A percentile compares a stretch with the other conserved stretches of the same genome.
Evolutionary conservation across 2,797 vertebrate genomes (phyloP).

Genomic region (Macrochelys suwanniensis): DNA sequence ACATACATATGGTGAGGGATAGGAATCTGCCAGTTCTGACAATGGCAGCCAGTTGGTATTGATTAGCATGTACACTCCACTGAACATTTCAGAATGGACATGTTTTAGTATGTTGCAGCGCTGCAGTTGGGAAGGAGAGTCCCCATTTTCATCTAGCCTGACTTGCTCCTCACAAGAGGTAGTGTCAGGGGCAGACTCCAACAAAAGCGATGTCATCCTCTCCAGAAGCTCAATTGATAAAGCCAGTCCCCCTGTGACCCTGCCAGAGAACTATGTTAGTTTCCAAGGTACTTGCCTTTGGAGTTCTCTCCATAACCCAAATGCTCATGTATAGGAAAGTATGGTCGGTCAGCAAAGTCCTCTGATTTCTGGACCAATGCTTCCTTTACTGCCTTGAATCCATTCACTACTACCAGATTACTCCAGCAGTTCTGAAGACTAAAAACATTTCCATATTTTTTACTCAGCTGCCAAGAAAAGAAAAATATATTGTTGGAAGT

Average conservation of each 20-base stretch:
- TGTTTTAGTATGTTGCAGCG: not conserved
- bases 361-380: slow-evolving; percentile 68
- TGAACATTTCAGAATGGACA: not conserved
- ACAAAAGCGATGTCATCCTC: not conserved
- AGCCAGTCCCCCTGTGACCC: not conserved
- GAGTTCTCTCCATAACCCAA: not conserved
- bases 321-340: not conserved
- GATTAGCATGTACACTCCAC: not conserved
- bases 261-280: not conserved
- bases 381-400: slow-evolving; percentile 72
- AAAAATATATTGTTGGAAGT: not conserved
- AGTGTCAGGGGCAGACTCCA: not conserved
- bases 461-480: slow-evolving; percentile 65
- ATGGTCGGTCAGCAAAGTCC: slow-evolving; percentile 75
- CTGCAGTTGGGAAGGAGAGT: not conserved
- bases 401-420: slow-evolving; percentile 74
- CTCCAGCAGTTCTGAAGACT: slow-evolving; percentile 75
- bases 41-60: not conserved
- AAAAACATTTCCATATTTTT: slow-evolving; percentile 78
- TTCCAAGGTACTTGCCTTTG: slow-evolving; percentile 66
- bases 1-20: not conserved
- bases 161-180: not conserved
- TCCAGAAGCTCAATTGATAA: not conserved
- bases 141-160: not conserved
- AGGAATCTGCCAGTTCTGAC: not conserved